Conservation (phyloP, 1,140 invertebrate genomes). For the Hylyphantes graminicola region DNA sequence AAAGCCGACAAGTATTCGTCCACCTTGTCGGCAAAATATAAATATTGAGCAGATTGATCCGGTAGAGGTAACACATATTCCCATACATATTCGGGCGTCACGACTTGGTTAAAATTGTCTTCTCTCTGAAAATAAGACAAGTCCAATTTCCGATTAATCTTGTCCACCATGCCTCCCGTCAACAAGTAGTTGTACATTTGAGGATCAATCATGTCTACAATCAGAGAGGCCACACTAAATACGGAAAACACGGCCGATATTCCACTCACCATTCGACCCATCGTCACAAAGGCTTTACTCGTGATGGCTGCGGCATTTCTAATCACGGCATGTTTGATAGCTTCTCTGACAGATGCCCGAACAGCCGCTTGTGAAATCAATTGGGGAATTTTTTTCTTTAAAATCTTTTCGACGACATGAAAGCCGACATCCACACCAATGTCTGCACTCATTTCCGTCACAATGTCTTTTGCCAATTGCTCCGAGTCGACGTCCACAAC, state of each 20-base stretch:
- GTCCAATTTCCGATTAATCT: background rate
- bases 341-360: background rate
- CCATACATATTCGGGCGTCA: conserved; percentile 1
- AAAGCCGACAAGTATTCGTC: background rate
- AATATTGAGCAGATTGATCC: background rate
- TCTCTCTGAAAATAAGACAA: background rate
- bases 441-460: background rate
- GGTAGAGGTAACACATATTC: background rate
- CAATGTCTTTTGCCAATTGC: background rate
- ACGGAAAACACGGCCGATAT: background rate
- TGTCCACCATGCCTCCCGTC: background rate
- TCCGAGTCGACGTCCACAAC: background rate
- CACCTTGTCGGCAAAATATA: background rate
- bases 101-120: background rate
- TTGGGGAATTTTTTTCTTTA: background rate
- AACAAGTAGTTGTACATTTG: background rate
- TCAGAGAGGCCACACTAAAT: background rate
- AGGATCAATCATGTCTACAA: background rate
- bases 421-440: background rate
- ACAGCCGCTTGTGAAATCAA: background rate
- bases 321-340: background rate
- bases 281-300: background rate
- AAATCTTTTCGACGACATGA: background rate
- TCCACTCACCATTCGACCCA: background rate
- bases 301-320: background rate